Percentiles rank a stretch among this genome's conserved stretches.
These are phyloP conservation scores for Scrobipalpa atriplicella DNA, from an alignment of 2,888 invertebrate genomes.

Conservation along the genomic window DNA sequence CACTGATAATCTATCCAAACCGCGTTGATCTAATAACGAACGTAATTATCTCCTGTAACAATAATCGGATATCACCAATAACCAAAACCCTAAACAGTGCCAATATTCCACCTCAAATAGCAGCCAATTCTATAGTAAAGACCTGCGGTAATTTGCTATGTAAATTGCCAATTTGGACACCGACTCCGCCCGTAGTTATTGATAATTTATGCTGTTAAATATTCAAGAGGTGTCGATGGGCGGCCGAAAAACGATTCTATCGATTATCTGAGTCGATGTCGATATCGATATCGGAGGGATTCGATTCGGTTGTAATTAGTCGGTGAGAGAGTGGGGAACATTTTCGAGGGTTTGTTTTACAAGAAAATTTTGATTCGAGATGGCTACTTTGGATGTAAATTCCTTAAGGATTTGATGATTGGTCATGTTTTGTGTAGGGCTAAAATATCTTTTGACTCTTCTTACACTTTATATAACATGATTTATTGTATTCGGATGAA, in stretches of 20 bases:
- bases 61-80: slow-evolving; percentile 4
- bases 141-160: slow-evolving; percentile 59
- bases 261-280: slow-evolving; percentile 21
- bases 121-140: slow-evolving; percentile 43
- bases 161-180: slow-evolving; percentile 62
- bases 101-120: slow-evolving; percentile 32
- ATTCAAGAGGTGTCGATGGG: slow-evolving; percentile 39
- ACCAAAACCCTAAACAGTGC: background rate
- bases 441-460: too few relatives aligned
- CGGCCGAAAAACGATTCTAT: slow-evolving; percentile 24
- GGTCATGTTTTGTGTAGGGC: too few relatives aligned
- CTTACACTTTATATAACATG: too few relatives aligned
- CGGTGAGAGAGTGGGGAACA: background rate
- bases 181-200: slow-evolving; percentile 26
- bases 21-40: background rate
- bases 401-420: too few relatives aligned
- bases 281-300: slow-evolving; percentile 8
- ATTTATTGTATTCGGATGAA: too few relatives aligned
- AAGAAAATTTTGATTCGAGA: background rate
- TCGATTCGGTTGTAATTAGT: slow-evolving; percentile 20
- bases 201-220: slow-evolving; percentile 45
- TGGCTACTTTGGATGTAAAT: background rate
- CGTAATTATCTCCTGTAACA: background rate
- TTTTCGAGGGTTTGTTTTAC: background rate
- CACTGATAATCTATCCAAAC: too few relatives aligned